Percentiles rank a stretch among this genome's conserved stretches.
Evolutionary conservation across 2,113 vertebrate species (phyloP).

Genomic region (Crotophaga sulcirostris): DNA sequence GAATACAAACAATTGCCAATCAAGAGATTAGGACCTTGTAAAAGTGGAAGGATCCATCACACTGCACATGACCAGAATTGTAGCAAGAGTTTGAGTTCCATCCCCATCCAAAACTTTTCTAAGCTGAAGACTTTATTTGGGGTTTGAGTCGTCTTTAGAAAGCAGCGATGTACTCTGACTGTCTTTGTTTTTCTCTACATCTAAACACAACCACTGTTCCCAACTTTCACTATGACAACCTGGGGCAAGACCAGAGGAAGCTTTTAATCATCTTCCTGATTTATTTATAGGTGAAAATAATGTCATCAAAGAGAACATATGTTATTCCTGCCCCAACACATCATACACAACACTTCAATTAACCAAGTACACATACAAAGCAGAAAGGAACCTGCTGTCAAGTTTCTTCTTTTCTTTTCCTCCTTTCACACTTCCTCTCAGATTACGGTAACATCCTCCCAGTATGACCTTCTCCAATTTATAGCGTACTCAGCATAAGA

Average conservation of each 20-base stretch:
- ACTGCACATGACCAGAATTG: fast-evolving
- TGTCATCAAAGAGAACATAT: not conserved
- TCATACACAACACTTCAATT: not conserved
- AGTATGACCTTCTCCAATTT: not conserved
- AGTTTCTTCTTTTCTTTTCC: not conserved
- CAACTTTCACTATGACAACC: not conserved
- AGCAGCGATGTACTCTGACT: not conserved
- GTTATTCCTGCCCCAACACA: not conserved
- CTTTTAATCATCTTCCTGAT: not conserved
- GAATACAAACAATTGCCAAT: not conserved
- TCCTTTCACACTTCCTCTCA: not conserved
- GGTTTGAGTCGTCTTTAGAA: not conserved
- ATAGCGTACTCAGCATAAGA: not conserved
- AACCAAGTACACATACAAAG: not conserved
- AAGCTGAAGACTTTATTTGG: not conserved
- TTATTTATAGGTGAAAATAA: not conserved
- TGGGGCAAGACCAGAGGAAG: not conserved
- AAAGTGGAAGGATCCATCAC: not conserved
- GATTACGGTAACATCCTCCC: not conserved
- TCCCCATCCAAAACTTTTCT: not conserved
- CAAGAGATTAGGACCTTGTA: not conserved
- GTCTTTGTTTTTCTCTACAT: not conserved
- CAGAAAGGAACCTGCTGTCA: not conserved
- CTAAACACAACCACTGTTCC: not conserved
- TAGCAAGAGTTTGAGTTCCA: not conserved